These are phyloP conservation scores for Eunapius fragilis DNA, from an alignment of 37 sponge, comb jelly and placozoan genomes.

Conservation along the genomic window DNA sequence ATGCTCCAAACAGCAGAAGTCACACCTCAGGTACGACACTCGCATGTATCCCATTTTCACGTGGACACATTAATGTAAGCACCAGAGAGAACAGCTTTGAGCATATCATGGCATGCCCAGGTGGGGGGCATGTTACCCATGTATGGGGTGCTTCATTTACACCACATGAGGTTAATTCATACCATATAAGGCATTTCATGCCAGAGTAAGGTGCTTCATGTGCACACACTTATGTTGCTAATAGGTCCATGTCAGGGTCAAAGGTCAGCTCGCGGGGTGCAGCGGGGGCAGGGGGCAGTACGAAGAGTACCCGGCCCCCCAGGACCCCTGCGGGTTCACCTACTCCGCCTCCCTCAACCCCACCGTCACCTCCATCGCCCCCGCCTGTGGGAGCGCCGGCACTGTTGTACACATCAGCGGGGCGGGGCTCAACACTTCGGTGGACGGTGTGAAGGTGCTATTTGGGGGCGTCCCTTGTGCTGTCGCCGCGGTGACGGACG, in stretches of 20 bases:
- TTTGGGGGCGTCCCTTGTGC: conserved; percentile 54
- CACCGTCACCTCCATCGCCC: conserved; percentile 42
- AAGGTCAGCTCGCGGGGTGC: conserved; percentile 59
- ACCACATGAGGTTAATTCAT: not conserved
- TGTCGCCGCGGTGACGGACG: conserved; percentile 14
- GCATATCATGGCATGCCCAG: no score
- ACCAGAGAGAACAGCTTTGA: no score
- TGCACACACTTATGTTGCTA: not conserved
- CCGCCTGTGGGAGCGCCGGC: conserved; percentile 33
- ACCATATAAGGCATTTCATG: not conserved
- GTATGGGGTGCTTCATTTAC: not conserved
- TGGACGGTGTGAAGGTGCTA: conserved; percentile 10
- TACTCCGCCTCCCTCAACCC: conserved; percentile 58
- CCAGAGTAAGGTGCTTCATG: not conserved
- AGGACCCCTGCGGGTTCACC: conserved; percentile 54
- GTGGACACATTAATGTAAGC: no score
- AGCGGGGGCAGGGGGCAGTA: conserved; percentile 31
- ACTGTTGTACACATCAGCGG: conserved; percentile 46
- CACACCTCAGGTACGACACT: conserved; percentile 70
- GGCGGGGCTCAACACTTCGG: conserved; percentile 6
- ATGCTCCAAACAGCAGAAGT: conserved; percentile 82
- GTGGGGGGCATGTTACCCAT: not conserved
- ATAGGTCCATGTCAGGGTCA: conserved; percentile 67
- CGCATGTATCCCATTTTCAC: no score
- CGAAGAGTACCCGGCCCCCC: not conserved